Conservation (phyloP, 2,888 invertebrate genomes). For the Acleris literana region DNA sequence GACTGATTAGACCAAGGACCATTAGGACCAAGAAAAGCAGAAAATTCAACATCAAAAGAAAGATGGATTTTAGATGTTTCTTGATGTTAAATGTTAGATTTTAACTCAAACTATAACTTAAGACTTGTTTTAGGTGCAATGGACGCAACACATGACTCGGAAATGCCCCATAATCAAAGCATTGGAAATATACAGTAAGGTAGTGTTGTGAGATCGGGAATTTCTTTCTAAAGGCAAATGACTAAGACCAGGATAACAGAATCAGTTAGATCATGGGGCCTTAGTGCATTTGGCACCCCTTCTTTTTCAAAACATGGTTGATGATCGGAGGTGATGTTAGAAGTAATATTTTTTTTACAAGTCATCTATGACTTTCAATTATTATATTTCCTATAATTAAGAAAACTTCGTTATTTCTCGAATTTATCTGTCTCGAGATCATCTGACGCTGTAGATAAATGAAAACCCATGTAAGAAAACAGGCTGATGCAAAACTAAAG, state of each 20-base stretch:
- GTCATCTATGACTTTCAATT: no score
- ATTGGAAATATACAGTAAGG: not conserved
- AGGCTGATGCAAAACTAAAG: no score
- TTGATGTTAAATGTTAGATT: constrained; percentile 2
- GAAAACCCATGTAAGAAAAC: no score
- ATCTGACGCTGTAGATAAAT: no score
- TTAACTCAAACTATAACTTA: not conserved
- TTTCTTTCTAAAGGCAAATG: not conserved
- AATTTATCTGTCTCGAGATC: no score
- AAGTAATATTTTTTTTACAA: no score
- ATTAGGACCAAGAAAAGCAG: constrained; percentile 5
- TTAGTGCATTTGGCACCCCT: not conserved
- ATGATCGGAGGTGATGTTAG: not conserved
- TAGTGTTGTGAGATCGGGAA: not conserved
- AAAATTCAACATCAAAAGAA: not conserved
- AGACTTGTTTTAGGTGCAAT: not conserved
- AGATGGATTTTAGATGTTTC: constrained; percentile 9
- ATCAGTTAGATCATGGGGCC: not conserved
- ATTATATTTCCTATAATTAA: no score
- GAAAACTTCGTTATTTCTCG: no score
- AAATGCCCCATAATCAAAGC: not conserved
- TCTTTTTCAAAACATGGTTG: not conserved
- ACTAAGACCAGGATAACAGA: not conserved
- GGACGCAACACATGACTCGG: not conserved
- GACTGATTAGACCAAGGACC: constrained; percentile 12